Base-by-base conservation (phyloP, 2,797 vertebrate genomes). In the Miichthys miiuy region DNA sequence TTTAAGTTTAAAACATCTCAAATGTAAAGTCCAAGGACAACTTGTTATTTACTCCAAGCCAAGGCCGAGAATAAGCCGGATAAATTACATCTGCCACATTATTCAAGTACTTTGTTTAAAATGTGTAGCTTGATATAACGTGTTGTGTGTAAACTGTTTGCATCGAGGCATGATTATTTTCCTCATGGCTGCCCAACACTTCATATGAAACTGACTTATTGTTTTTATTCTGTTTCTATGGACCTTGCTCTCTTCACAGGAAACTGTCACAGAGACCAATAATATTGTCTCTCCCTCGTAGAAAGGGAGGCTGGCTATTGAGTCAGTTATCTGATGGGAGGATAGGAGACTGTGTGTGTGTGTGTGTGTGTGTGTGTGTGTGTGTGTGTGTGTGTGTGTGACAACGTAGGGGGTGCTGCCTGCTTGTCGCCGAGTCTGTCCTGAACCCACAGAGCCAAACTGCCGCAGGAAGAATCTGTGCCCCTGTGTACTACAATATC, bases 401-500 rank as follows among this genome's bases (percentile, higher is more conserved):
- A 63, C 62, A 83, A 72, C 2, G 74, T 52, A 71, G 61, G 70
- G 77, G 68, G 72, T 72, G 77, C 41, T 79, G 80, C 62, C 72
- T 84, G 75, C 82, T 75, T 88, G 86, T 85, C 57, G 68, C 72
- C 14, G n/a, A 79, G 54, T 54, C 79, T 64, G 62, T 89, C 84
- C 82, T 91, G 80, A 88, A 81, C 72, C 74, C 78, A 77, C 63
- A 75, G 77, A 89, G 87, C 78, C 80, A 90, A 89, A 90, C 61
- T 83, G 87, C 87, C 50, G 62, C 87, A 82, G 84, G 87, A 90
- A 83, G 77, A 93, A 89, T 91, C 84, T 82, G 82, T 87, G 83
- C 86, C 87, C 77, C 89, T 46, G 81, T 93, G 88, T 93, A 90
- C 86, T 88, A 92, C 91, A 94, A 93, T 94, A 93, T 95, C 93